Percentiles rank a stretch among this genome's conserved stretches.
Conservation (phyloP, 2,888 invertebrate genomes). For the Cheilosia pagana region DNA sequence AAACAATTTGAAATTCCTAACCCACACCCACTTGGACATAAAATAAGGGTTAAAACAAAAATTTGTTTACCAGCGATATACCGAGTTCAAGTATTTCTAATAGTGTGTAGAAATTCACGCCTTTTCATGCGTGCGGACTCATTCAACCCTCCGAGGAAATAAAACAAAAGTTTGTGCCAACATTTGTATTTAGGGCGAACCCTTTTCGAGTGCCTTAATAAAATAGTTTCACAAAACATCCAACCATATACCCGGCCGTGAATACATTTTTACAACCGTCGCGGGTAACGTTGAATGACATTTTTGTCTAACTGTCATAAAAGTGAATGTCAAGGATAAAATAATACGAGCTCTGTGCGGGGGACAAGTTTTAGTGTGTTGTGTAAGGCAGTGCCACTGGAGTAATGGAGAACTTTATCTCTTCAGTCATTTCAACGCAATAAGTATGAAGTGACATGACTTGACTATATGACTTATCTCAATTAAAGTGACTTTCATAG, state of each 20-base stretch:
- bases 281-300: background rate
- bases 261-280: conserved; percentile 1
- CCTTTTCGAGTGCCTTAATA: background rate
- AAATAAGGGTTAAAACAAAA: too few relatives aligned
- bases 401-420: too few relatives aligned
- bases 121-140: background rate
- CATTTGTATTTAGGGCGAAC: background rate
- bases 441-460: too few relatives aligned
- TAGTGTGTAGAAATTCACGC: background rate
- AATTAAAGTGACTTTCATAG: too few relatives aligned
- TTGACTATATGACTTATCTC: too few relatives aligned
- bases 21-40: too few relatives aligned
- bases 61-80: background rate
- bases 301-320: background rate
- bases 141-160: background rate
- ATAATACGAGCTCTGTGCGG: background rate
- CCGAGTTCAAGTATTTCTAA: background rate
- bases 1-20: too few relatives aligned
- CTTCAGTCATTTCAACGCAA: too few relatives aligned
- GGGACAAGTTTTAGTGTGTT: too few relatives aligned
- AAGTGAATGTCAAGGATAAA: background rate
- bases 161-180: background rate
- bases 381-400: too few relatives aligned
- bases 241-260: background rate
- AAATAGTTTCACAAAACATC: conserved; percentile 8